Percentiles rank a stretch among this genome's conserved stretches.
These are phyloP conservation scores for Pomatostomus ruficeps DNA, from an alignment of 2,113 vertebrate genomes.

Conservation along the genomic window DNA sequence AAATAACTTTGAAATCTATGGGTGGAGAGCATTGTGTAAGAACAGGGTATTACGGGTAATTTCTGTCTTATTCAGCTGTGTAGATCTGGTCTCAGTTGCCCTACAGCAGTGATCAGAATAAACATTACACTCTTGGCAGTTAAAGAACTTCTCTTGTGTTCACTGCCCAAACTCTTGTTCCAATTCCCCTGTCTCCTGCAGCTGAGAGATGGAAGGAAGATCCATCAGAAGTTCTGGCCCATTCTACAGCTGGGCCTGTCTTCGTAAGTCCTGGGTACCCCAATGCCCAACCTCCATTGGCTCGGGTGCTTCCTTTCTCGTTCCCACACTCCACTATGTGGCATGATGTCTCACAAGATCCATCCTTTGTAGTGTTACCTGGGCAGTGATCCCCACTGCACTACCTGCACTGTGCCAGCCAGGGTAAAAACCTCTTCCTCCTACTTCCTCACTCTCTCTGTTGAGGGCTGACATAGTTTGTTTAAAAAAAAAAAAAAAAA, in stretches of 20 bases:
- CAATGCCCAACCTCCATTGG: background rate
- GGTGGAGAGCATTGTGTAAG: background rate
- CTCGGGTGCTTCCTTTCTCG: background rate
- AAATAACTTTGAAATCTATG: background rate
- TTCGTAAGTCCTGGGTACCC: fast-evolving
- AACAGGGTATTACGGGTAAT: background rate
- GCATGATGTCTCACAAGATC: background rate
- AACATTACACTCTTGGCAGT: background rate
- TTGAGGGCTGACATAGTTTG: background rate
- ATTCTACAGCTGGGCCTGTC: background rate
- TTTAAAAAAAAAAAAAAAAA: fast-evolving
- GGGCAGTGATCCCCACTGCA: background rate
- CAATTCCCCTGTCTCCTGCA: background rate
- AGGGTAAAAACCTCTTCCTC: background rate
- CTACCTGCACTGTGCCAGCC: fast-evolving
- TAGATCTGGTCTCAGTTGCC: background rate
- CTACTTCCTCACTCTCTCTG: background rate
- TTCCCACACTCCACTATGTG: background rate
- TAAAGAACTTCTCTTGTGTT: background rate
- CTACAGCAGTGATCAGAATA: background rate
- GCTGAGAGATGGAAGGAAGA: background rate
- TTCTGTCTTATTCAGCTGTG: background rate
- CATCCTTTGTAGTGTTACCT: background rate
- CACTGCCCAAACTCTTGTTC: background rate
- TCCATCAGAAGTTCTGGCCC: background rate